Percentiles rank a stretch among this genome's conserved stretches.
Evolutionary conservation across 2,113 vertebrate genomes (phyloP).

Genomic region (Neotragus pygmaeus): DNA sequence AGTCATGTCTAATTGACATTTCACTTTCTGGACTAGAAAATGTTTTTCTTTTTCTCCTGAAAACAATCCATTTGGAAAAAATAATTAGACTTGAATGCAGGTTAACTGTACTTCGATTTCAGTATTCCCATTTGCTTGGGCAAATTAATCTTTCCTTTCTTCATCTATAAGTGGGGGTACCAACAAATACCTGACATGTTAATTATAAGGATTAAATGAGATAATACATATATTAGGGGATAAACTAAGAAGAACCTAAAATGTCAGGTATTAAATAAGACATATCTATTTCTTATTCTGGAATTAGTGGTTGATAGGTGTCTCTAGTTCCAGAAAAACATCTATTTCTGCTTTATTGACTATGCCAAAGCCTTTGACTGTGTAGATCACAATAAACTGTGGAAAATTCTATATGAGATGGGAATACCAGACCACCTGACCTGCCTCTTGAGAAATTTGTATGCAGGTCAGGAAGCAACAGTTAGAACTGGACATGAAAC

Average conservation of each 20-base stretch:
- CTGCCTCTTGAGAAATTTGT: too few species aligned
- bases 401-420: too few species aligned
- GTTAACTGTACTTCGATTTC: background rate
- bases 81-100: background rate
- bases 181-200: background rate
- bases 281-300: background rate
- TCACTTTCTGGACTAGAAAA: background rate
- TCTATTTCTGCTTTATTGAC: too few species aligned
- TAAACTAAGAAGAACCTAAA: background rate
- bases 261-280: background rate
- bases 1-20: background rate
- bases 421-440: too few species aligned
- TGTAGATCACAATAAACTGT: too few species aligned
- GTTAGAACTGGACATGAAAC: too few species aligned
- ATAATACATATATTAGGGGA: background rate
- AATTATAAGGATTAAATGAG: conserved; percentile 2
- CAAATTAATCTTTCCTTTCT: background rate
- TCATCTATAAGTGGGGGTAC: background rate
- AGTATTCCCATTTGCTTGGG: background rate
- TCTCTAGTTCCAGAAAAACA: background rate
- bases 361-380: too few species aligned
- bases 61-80: background rate
- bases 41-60: background rate
- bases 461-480: too few species aligned
- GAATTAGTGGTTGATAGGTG: background rate